These are phyloP conservation scores for Artemia sp. DNA, from an alignment of 2,888 invertebrate species.

Conservation along the genomic window DNA sequence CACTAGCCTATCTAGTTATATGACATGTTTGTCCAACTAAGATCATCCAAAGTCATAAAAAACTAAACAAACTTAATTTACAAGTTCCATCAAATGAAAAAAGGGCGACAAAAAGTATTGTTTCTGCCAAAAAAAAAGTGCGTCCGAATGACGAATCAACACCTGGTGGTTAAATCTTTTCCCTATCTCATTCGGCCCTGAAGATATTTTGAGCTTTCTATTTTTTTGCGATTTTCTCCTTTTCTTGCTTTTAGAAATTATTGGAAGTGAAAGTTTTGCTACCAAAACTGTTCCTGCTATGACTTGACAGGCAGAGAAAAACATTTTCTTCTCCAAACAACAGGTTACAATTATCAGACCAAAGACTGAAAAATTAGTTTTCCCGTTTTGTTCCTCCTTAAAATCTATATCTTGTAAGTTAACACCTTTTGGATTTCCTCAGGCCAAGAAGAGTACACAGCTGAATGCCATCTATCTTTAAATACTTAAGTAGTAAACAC, in stretches of 20 bases:
- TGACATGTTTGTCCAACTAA: no score
- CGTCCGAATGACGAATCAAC: slow-evolving; percentile 4
- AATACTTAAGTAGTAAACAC: no score
- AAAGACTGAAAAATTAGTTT: not conserved
- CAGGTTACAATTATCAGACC: not conserved
- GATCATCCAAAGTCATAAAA: no score
- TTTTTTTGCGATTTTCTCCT: not conserved
- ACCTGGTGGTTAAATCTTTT: slow-evolving; percentile 7
- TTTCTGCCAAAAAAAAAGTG: slow-evolving; percentile 20
- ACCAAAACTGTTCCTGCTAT: not conserved
- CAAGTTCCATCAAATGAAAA: slow-evolving; percentile 6
- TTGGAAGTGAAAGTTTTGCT: not conserved
- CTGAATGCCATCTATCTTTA: no score
- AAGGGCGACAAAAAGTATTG: slow-evolving; percentile 22
- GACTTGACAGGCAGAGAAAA: not conserved
- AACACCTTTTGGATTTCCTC: no score
- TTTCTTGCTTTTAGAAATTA: not conserved
- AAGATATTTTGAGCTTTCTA: not conserved
- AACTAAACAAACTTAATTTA: no score
- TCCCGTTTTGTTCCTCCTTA: no score
- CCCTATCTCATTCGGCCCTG: not conserved
- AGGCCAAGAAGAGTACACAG: no score
- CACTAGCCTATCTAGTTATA: no score
- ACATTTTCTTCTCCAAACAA: slow-evolving; percentile 6
- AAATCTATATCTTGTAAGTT: no score